Percentiles rank a stretch among this genome's conserved stretches.
Conservation (phyloP, 2,113 vertebrate genomes). For the Nothocercus julius region DNA sequence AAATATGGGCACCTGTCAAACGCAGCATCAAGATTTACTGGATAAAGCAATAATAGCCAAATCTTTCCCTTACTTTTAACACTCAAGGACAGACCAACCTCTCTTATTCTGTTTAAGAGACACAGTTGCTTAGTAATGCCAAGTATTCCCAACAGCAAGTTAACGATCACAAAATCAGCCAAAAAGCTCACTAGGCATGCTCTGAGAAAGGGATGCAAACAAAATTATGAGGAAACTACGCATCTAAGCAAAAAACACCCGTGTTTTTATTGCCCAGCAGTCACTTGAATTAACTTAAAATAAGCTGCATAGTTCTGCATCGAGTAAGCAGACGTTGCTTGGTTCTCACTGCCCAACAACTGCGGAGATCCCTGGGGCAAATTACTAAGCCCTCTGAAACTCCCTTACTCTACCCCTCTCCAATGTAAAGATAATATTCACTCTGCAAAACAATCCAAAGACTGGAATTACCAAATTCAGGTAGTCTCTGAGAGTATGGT, state of each 20-base stretch:
- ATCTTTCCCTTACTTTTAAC: neutral
- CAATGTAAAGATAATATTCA: neutral
- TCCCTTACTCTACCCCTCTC: neutral
- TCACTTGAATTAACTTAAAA: neutral
- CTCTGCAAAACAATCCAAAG: neutral
- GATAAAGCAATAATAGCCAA: conserved; percentile 31
- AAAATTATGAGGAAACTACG: neutral
- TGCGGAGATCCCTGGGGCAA: neutral
- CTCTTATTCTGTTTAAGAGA: neutral
- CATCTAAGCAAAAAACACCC: neutral
- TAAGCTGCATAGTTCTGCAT: neutral
- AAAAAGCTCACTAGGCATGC: neutral
- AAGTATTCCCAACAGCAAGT: neutral
- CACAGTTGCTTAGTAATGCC: neutral
- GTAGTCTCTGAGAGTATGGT: neutral
- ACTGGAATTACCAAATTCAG: neutral
- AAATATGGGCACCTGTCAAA: neutral
- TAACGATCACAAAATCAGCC: conserved; percentile 18
- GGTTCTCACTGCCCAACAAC: neutral
- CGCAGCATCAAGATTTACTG: neutral
- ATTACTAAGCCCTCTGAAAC: neutral
- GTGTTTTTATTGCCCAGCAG: neutral
- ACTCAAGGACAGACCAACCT: conserved; percentile 23
- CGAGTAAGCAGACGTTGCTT: neutral
- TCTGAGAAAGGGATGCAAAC: neutral